A percentile compares a stretch with the other conserved stretches of the same genome.
Evolutionary conservation across 1,140 invertebrate species (phyloP).

Genomic region (Cydia splendana): DNA sequence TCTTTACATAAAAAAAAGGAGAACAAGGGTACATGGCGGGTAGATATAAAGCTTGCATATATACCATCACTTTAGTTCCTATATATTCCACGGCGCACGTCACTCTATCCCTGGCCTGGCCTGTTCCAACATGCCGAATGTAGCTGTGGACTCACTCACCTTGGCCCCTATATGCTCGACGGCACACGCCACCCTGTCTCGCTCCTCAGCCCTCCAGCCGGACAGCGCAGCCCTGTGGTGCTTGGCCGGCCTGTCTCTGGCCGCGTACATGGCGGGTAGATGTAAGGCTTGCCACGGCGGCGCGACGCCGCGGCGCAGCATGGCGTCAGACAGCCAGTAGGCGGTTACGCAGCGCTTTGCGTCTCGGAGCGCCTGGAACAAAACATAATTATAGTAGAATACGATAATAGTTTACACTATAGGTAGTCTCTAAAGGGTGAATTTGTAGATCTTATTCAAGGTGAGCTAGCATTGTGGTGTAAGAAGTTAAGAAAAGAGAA

Average conservation of each 20-base stretch:
- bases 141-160: constrained; percentile 77
- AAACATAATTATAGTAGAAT: not conserved
- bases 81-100: constrained; percentile 6
- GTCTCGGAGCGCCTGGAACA: constrained; percentile 85
- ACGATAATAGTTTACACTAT: too few species aligned
- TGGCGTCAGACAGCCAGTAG: constrained; percentile 96
- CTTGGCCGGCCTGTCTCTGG: constrained; percentile 82
- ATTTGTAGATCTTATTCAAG: too few species aligned
- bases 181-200: constrained; percentile 88
- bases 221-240: constrained; percentile 89
- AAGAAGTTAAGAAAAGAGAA: too few species aligned
- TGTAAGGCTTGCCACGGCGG: constrained; percentile 96
- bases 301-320: constrained; percentile 89
- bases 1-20: too few species aligned
- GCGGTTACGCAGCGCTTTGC: constrained; percentile 92
- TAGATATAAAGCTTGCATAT: constrained; percentile 83
- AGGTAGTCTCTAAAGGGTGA: too few species aligned
- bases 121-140: constrained; percentile 44
- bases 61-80: constrained; percentile 16
- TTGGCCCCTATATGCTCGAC: constrained; percentile 93
- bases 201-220: constrained; percentile 93
- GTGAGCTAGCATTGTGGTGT: too few species aligned
- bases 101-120: constrained; percentile 66
- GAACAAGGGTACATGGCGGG: constrained; percentile 83
- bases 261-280: constrained; percentile 91